These are phyloP conservation scores for Mus caroli DNA, from an alignment of 2,797 vertebrate species.

Conservation along the genomic window DNA sequence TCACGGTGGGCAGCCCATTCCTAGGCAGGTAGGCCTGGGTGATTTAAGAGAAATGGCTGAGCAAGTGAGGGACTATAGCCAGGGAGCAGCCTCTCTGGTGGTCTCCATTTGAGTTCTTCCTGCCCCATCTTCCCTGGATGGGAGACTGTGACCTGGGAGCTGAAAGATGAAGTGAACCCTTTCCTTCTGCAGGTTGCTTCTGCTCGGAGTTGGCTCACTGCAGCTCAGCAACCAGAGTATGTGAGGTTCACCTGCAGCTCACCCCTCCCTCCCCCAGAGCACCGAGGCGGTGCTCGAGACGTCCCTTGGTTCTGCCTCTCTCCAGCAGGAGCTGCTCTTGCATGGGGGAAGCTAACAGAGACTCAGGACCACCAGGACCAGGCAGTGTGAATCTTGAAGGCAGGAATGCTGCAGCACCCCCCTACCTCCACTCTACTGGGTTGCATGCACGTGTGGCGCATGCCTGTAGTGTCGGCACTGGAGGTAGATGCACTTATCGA, in stretches of 20 bases:
- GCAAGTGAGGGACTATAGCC: neutral
- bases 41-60: neutral
- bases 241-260: neutral
- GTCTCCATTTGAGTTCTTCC: neutral
- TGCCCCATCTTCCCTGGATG: neutral
- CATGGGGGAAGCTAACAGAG: neutral
- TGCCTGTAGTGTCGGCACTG: neutral
- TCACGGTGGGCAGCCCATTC: neutral
- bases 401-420: neutral
- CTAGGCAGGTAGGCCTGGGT: neutral
- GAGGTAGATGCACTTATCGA: no score
- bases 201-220: neutral
- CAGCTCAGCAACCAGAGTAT: neutral
- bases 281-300: rapidly evolving
- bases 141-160: no score
- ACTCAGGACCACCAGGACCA: neutral
- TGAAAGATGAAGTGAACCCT: neutral
- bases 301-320: conserved; percentile 5
- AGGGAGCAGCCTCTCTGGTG: neutral
- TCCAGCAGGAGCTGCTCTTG: neutral
- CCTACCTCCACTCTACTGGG: neutral
- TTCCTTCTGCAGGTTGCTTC: neutral
- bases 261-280: neutral
- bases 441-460: neutral
- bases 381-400: neutral